phyloP scores from a whole-genome alignment of 2,888 invertebrate species.

The Drosophila pseudotalamancana region DNA sequence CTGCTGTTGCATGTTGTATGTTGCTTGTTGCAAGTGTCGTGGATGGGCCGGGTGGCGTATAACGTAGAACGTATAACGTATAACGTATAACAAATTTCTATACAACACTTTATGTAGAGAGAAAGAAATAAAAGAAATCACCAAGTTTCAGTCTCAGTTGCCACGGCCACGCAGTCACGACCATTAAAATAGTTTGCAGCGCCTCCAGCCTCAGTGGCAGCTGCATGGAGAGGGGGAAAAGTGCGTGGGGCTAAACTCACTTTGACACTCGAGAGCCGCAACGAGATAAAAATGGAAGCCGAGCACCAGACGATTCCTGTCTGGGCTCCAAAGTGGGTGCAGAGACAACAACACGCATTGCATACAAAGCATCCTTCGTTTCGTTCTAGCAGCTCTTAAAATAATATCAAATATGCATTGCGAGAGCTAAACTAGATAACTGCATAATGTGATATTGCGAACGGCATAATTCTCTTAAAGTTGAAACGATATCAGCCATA shows the following conservation, averaged over 20 bases:
- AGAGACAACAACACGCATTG: conserved; percentile 31
- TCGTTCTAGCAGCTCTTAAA: conserved; percentile 33
- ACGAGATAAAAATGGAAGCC: conserved; percentile 66
- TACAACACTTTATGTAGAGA: conserved; percentile 40
- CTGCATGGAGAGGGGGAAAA: neutral
- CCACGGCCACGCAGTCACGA: conserved; percentile 6
- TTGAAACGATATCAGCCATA: neutral
- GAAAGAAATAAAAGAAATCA: conserved; percentile 50
- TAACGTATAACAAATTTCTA: conserved; percentile 55
- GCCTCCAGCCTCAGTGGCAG: conserved; percentile 41
- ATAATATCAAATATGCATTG: conserved; percentile 65
- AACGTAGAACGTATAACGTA: too few species aligned
- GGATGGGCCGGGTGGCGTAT: conserved; percentile 3
- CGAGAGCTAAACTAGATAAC: conserved; percentile 55
- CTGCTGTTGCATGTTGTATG: conserved; percentile 8
- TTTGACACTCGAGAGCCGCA: conserved; percentile 70
- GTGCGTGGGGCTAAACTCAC: conserved; percentile 33
- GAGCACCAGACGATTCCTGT: conserved; percentile 34
- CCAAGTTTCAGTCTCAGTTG: conserved; percentile 36
- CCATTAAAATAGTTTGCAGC: conserved; percentile 72
- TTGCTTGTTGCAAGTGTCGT: too few species aligned
- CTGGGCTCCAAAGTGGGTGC: conserved; percentile 21
- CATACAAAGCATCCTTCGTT: conserved; percentile 29
- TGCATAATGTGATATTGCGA: conserved; percentile 47
- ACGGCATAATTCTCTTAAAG: conserved; percentile 11